Conservation (phyloP, 2,113 vertebrate genomes). For the Micromys minutus region DNA sequence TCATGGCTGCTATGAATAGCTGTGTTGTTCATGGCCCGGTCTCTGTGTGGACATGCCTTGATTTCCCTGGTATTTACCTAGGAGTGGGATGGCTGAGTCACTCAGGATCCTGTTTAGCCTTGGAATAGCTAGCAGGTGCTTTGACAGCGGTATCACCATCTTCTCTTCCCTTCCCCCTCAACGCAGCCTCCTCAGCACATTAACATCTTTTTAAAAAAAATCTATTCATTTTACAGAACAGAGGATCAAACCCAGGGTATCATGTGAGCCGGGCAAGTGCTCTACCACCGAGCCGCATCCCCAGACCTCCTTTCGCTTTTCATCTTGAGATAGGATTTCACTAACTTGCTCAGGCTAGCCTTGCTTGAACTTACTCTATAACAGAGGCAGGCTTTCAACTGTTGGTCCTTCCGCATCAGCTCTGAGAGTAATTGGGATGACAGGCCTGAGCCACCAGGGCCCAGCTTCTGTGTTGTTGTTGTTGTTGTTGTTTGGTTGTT, state of each 20-base stretch:
- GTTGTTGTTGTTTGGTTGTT: neutral
- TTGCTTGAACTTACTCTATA: neutral
- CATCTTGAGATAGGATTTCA: neutral
- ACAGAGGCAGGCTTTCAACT: neutral
- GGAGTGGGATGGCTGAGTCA: constrained; percentile 44
- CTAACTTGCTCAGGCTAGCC: neutral
- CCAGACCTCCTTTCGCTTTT: neutral
- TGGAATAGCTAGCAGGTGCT: neutral
- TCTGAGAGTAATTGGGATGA: neutral
- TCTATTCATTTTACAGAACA: neutral
- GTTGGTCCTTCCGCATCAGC: neutral
- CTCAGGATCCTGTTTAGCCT: neutral
- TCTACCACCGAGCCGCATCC: neutral
- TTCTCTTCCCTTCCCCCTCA: neutral
- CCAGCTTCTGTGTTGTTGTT: neutral
- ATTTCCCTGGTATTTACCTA: constrained; percentile 5
- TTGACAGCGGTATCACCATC: neutral
- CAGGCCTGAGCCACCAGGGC: neutral
- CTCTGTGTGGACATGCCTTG: neutral
- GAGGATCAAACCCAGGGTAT: neutral
- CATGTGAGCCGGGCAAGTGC: no score
- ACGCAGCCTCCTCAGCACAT: neutral
- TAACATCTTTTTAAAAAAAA: no score
- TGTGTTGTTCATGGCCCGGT: neutral
- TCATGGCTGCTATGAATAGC: neutral